A percentile compares a stretch with the other conserved stretches of the same genome.
phyloP scores from a whole-genome alignment of 2,888 invertebrate genomes.

The Andrena haemorrhoa region DNA sequence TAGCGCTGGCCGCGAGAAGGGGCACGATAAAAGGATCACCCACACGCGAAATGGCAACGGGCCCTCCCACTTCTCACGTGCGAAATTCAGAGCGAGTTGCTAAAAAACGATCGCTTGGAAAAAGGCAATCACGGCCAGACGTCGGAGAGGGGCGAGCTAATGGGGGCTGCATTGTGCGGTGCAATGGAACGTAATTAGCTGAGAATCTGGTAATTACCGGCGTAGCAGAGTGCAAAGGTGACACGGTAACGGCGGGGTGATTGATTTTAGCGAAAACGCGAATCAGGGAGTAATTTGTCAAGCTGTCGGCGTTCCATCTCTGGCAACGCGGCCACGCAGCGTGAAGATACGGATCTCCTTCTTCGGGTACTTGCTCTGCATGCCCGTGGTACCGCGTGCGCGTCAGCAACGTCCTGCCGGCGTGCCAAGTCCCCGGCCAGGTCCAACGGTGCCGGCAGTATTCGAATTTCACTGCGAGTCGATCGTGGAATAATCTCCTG shows the following conservation, averaged over 20 bases:
- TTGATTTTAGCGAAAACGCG: constrained; percentile 84
- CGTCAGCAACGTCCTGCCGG: constrained; percentile 45
- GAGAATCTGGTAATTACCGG: constrained; percentile 73
- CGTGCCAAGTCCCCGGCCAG: constrained; percentile 21
- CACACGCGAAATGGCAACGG: not conserved
- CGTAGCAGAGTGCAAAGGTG: constrained; percentile 74
- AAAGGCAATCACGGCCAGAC: constrained; percentile 26
- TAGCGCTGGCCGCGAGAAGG: too few relatives aligned
- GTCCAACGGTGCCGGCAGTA: not conserved
- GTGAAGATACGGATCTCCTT: constrained; percentile 75
- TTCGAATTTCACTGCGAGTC: constrained; percentile 1
- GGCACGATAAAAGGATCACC: too few relatives aligned
- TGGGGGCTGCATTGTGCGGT: constrained; percentile 45
- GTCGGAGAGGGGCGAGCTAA: constrained; percentile 30
- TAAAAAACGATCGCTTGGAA: constrained; percentile 11
- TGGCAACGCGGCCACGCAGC: constrained; percentile 68
- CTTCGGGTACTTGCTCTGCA: constrained; percentile 43
- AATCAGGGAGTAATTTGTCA: constrained; percentile 84
- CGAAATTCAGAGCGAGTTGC: not conserved
- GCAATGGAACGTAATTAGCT: constrained; percentile 63
- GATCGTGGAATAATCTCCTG: too few relatives aligned
- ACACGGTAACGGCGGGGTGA: constrained; percentile 78
- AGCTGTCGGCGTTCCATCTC: constrained; percentile 83
- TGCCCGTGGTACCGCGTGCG: constrained; percentile 19
- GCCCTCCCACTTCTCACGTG: not conserved